Evolutionary conservation across 2,888 invertebrate genomes (phyloP).

Genomic region (Seira sanloemensis): DNA sequence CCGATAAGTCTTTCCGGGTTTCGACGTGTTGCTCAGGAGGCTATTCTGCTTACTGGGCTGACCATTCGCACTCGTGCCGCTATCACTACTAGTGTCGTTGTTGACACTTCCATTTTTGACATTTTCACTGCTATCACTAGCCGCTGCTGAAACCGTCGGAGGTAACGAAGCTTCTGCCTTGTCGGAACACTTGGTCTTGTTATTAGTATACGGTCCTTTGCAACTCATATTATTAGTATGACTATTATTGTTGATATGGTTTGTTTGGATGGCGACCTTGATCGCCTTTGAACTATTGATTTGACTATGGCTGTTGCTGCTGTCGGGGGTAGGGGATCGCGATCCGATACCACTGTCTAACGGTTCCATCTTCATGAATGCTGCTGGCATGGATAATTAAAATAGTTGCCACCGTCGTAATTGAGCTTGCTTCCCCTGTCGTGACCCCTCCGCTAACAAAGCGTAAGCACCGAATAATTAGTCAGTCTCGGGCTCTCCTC

Average conservation of each 20-base stretch:
- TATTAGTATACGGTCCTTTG: conserved; percentile 21
- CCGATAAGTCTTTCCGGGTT: conserved; percentile 40
- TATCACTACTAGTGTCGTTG: neutral
- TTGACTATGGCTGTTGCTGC: conserved; percentile 36
- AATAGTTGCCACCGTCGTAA: too few relatives aligned
- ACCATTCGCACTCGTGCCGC: conserved; percentile 2
- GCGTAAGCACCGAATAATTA: too few relatives aligned
- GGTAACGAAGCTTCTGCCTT: conserved; percentile 2
- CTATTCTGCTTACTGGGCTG: conserved; percentile 6
- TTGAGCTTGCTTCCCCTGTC: too few relatives aligned
- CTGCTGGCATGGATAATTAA: too few relatives aligned
- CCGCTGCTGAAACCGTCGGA: neutral
- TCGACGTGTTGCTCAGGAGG: conserved; percentile 20
- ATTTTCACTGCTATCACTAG: neutral
- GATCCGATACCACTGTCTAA: conserved; percentile 57
- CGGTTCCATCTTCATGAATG: conserved; percentile 52
- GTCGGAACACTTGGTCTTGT: conserved; percentile 21
- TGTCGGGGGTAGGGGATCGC: conserved; percentile 55
- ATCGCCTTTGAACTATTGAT: conserved; percentile 42
- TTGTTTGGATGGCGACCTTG: conserved; percentile 27
- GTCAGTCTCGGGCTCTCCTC: too few relatives aligned
- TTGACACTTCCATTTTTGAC: too few relatives aligned
- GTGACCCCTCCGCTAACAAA: too few relatives aligned
- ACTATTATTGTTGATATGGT: conserved; percentile 51
- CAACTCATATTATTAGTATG: conserved; percentile 18